Evolutionary conservation across 30 jellyfish, hydroid and myxozoan species (phyloP), one percentile per base, ranked within the genome.

Genomic region (Aurelia aurita complex sp. Pacific): DNA sequence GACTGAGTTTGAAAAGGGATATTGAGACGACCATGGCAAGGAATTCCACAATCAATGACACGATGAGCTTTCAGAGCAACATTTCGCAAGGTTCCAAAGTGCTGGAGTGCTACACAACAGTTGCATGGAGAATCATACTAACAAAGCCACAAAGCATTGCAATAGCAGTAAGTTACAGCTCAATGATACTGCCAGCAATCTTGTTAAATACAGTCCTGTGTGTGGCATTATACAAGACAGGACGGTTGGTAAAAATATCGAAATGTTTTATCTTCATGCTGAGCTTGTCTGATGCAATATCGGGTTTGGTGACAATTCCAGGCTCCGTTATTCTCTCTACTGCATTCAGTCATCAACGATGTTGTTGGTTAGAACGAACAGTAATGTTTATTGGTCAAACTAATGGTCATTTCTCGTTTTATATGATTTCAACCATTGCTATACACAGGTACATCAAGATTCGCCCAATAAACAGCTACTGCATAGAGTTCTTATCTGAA

Each of bases 331-430:
- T 64, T 17, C 77, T 84, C 3, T 32, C 52, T n/a, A 73, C 93
- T 8, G 52, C 10, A 5, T 46, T 84, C 1, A 60, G 82, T 17
- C 62, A 64, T n/a, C 43, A 16, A 34, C 93, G 93, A 17, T 17
- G 66, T 50, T 84, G 93, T 73, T 84, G 93, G 93, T 73, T 84
- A 16, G 93, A 84, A 43, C 42, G 16, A 64, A 23, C 67, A n/a
- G n/a, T 64, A 14, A 52, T 75, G 76, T 84, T 84, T 17, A 23
- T 73, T 5, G 87, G 87, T 29, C 87, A 64, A 13, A 63, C 87
- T 64, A 84, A 84, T 59, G 93, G 86, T 7, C 93, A 84, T 73
- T 73, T 84, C 38, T 84, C 93, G 38, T 63, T 60, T 59, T 84
- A 84, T 46, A 32, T 74, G 34, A 61, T 84, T 13, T 19, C 73